A percentile compares a stretch with the other conserved stretches of the same genome.
These are phyloP conservation scores for Leucoma salicis DNA, from an alignment of 2,888 invertebrate genomes.

Conservation along the genomic window DNA sequence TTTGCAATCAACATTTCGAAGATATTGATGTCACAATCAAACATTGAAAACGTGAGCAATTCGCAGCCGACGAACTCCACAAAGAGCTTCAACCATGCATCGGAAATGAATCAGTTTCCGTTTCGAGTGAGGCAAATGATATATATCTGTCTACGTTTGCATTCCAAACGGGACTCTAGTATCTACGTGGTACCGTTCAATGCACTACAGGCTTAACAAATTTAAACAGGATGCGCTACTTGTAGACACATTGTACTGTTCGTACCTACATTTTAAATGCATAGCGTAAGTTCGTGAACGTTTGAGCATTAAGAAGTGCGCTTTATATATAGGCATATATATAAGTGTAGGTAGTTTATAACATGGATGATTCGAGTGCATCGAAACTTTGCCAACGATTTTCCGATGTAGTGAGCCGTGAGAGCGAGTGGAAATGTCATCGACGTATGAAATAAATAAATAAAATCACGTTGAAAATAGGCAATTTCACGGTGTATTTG, in stretches of 20 bases:
- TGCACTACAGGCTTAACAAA: slow-evolving; percentile 37
- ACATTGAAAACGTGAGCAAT: slow-evolving; percentile 78
- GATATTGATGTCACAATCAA: slow-evolving; percentile 77
- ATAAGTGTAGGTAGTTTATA: slow-evolving; percentile 30
- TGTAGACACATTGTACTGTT: slow-evolving; percentile 51
- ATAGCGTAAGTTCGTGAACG: slow-evolving; percentile 47
- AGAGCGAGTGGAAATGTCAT: slow-evolving; percentile 67
- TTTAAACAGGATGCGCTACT: slow-evolving; percentile 52
- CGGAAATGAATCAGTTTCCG: slow-evolving; percentile 82
- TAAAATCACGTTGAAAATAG: slow-evolving; percentile 81
- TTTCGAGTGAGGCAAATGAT: slow-evolving; percentile 71
- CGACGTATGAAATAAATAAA: slow-evolving; percentile 78
- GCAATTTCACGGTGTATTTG: slow-evolving; percentile 81
- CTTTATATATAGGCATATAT: slow-evolving; percentile 21
- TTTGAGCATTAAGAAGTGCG: slow-evolving; percentile 48
- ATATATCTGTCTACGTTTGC: slow-evolving; percentile 53
- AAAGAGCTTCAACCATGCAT: slow-evolving; percentile 79
- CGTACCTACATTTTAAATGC: slow-evolving; percentile 61
- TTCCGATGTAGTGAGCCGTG: slow-evolving; percentile 52
- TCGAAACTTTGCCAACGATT: slow-evolving; percentile 40
- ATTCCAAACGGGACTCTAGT: slow-evolving; percentile 55
- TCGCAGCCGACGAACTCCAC: slow-evolving; percentile 72
- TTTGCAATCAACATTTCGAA: slow-evolving; percentile 43
- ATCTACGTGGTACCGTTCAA: slow-evolving; percentile 45
- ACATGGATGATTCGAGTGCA: slow-evolving; percentile 30